Evolutionary conservation across 2,797 vertebrate genomes (phyloP).

Genomic region (Miichthys miiuy): DNA sequence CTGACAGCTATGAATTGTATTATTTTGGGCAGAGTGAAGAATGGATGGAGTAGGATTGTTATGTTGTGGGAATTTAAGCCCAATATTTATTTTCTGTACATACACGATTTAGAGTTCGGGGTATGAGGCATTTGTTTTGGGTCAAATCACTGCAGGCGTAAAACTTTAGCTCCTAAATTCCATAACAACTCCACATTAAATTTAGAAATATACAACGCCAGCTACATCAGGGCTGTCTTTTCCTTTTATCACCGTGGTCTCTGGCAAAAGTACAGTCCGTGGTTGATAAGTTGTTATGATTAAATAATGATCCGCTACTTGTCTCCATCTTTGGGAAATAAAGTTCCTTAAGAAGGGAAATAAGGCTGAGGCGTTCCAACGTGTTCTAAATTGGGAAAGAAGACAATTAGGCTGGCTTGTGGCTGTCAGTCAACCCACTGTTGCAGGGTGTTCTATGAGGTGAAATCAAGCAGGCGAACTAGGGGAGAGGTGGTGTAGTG

Average conservation of each 20-base stretch:
- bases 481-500: slow-evolving; percentile 75
- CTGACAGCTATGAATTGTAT: slow-evolving; percentile 82
- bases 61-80: slow-evolving; percentile 76
- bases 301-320: slow-evolving; percentile 47
- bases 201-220: slow-evolving; percentile 51
- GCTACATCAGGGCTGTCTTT: slow-evolving; percentile 4
- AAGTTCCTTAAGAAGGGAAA: slow-evolving; percentile 60
- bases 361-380: slow-evolving; percentile 52
- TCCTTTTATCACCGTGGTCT: slow-evolving; percentile 38
- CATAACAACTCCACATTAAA: slow-evolving; percentile 57
- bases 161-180: slow-evolving; percentile 64
- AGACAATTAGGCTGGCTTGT: slow-evolving; percentile 77
- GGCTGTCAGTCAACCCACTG: slow-evolving; percentile 81
- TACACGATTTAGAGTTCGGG: slow-evolving; percentile 61
- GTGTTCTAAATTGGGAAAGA: slow-evolving; percentile 72
- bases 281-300: slow-evolving; percentile 48
- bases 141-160: slow-evolving; percentile 68
- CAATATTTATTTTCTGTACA: slow-evolving; percentile 77
- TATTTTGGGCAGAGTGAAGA: slow-evolving; percentile 76
- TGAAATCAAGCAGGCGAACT: slow-evolving; percentile 81
- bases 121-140: slow-evolving; percentile 66
- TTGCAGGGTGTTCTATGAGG: slow-evolving; percentile 79
- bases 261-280: slow-evolving; percentile 20
- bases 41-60: slow-evolving; percentile 76
- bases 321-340: slow-evolving; percentile 22